Evolutionary conservation across 2,888 invertebrate genomes (phyloP), one percentile per base, ranked within the genome.

Genomic region (Syrista parreyssii): DNA sequence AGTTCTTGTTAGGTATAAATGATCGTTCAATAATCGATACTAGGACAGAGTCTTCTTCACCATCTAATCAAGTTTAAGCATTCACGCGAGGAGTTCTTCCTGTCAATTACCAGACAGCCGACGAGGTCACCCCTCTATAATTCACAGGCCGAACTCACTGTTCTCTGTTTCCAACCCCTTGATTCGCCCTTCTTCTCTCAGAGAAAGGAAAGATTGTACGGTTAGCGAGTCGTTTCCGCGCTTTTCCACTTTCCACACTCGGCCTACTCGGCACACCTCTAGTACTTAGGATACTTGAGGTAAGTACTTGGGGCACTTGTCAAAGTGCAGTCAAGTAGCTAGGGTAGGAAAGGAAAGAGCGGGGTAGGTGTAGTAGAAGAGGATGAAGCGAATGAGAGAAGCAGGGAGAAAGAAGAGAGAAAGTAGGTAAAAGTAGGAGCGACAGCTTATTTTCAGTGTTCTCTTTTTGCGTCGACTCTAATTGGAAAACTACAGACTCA

Each of bases 401-500:
- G 2, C 23, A 55, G 23, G 23, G 2, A 55, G 55, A 55, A 23
- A 23, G 55, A 55, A 55, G 6, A 55, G 55, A 55, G 23, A 23
- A 23, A 55, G 55, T 55, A 23, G 55, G 55, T 9, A 23, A 55
- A 55, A 55, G 55, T 55, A 55, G 71, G 12, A 12, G 71, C 71
- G 71, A 71, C 71, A 71, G 71, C 71, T 71, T 71, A 71, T 71
- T 71, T 71, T 33, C 32, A 33, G 71, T 30, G 31, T 30, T 81
- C 76, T 79, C 78, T 82, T 78, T 80, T 82, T 80, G 79, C 77
- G 82, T 82, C 81, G 81, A 82, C 83, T 81, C 84, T 87, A 87
- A 88, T 86, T 88, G 86, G 85, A 84, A 85, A 84, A 88, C 86
- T 87, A 86, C 84, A 84, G 87, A 88, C 86, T 88, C 88, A 86